Conservation (phyloP, 2,888 invertebrate genomes). For the Cerastoderma edule region DNA sequence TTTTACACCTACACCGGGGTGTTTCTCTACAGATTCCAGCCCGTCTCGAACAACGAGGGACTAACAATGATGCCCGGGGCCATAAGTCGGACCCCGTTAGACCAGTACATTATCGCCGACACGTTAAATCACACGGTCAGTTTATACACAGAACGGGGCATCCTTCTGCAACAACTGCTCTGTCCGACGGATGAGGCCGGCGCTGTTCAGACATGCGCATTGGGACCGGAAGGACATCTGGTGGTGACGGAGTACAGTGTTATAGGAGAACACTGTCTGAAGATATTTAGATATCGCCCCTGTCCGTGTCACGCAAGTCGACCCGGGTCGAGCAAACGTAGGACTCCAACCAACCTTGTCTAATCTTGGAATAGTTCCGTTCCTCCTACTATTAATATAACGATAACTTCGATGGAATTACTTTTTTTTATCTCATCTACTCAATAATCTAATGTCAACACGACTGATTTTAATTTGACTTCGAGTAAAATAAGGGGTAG, state of each 20-base stretch:
- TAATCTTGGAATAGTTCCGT: too few relatives aligned
- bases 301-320: slow-evolving; percentile 76
- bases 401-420: too few relatives aligned
- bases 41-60: slow-evolving; percentile 66
- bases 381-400: too few relatives aligned
- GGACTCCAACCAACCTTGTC: slow-evolving; percentile 66
- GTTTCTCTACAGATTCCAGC: slow-evolving; percentile 71
- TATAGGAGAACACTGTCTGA: slow-evolving; percentile 78
- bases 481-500: too few relatives aligned
- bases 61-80: slow-evolving; percentile 74
- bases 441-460: too few relatives aligned
- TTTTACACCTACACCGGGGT: slow-evolving; percentile 73
- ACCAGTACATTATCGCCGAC: slow-evolving; percentile 77
- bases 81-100: slow-evolving; percentile 71
- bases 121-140: slow-evolving; percentile 77
- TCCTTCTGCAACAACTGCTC: slow-evolving; percentile 69
- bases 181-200: slow-evolving; percentile 78
- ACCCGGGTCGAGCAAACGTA: slow-evolving; percentile 73
- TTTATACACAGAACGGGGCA: slow-evolving; percentile 76
- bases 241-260: slow-evolving; percentile 76
- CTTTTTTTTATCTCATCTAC: too few relatives aligned
- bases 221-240: slow-evolving; percentile 81
- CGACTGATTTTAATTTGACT: too few relatives aligned
- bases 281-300: slow-evolving; percentile 78
- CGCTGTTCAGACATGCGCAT: slow-evolving; percentile 72